Conservation (phyloP, 2,888 invertebrate genomes). For the Drosophila paramelanica region DNA sequence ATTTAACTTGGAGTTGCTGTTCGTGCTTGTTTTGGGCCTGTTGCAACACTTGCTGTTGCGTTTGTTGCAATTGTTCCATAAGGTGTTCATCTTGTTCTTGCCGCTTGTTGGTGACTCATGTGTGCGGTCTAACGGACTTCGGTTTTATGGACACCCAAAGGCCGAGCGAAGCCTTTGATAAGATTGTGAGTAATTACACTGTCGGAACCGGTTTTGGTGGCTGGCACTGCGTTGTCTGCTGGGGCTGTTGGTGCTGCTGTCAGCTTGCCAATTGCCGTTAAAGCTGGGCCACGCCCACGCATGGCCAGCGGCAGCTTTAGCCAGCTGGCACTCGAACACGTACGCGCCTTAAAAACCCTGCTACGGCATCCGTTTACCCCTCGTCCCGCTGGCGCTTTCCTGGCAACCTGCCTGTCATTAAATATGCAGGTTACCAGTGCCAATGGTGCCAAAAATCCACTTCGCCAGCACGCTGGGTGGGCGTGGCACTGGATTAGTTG, state of each 20-base stretch:
- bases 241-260: constrained; percentile 37
- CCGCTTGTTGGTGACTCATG: constrained; percentile 10
- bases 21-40: background rate
- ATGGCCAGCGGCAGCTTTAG: constrained; percentile 24
- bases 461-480: constrained; percentile 44
- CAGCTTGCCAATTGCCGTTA: constrained; percentile 59
- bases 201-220: constrained; percentile 36
- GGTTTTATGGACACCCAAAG: constrained; percentile 17
- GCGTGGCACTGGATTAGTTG: constrained; percentile 73
- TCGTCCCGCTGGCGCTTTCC: too few relatives aligned
- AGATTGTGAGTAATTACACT: constrained; percentile 56
- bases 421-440: constrained; percentile 82
- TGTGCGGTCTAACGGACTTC: constrained; percentile 11
- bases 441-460: constrained; percentile 77
- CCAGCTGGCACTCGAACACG: constrained; percentile 77
- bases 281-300: constrained; percentile 25
- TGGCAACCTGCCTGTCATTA: constrained; percentile 67
- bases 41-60: background rate
- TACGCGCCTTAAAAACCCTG: constrained; percentile 37
- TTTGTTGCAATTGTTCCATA: constrained; percentile 18
- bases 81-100: constrained; percentile 21
- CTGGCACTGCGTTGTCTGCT: constrained; percentile 38
- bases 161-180: constrained; percentile 32
- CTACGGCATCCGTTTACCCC: background rate
- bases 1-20: constrained; percentile 1